Evolutionary conservation across 92 coral and sea anemone species (phyloP).

Genomic region (Blastomussa wellsi): DNA sequence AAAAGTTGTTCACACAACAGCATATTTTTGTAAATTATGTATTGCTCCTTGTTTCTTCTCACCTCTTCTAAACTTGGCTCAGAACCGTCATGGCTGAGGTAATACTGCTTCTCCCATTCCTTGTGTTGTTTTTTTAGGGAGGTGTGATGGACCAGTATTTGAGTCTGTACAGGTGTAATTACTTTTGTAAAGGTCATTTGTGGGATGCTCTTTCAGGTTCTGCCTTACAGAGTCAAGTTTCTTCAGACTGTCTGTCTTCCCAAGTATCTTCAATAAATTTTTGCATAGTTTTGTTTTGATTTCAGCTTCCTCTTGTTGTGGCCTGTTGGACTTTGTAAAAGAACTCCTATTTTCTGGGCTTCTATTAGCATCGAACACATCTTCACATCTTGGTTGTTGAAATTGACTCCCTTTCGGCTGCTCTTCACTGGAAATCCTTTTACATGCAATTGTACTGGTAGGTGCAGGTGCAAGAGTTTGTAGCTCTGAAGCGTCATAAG

Average conservation of each 20-base stretch:
- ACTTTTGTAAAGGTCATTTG: conserved; percentile 13
- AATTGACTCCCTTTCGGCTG: no score
- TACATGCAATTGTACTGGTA: no score
- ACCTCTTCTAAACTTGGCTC: conserved; percentile 33
- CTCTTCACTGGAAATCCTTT: no score
- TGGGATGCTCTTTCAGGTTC: conserved; percentile 38
- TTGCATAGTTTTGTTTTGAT: conserved; percentile 33
- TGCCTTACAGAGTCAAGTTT: conserved; percentile 30
- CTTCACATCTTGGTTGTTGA: no score
- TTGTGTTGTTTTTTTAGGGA: conserved; percentile 35
- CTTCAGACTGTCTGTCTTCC: conserved; percentile 21
- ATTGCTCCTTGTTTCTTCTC: conserved; percentile 34
- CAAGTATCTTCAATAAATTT: conserved; percentile 34
- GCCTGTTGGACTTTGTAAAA: not conserved
- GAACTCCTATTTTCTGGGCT: not conserved
- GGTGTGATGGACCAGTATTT: conserved; percentile 37
- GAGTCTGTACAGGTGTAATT: conserved; percentile 30
- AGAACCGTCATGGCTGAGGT: conserved; percentile 35
- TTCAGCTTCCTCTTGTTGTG: conserved; percentile 7
- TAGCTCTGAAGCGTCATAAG: conserved; percentile 19
- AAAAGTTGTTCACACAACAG: conserved; percentile 38
- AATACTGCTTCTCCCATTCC: conserved; percentile 41
- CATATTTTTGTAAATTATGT: conserved; percentile 27
- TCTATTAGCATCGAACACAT: no score
- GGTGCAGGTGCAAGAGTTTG: conserved; percentile 25